A percentile compares a stretch with the other conserved stretches of the same genome.
Evolutionary conservation across 2,113 vertebrate genomes (phyloP).

Genomic region (Peucedramus taeniatus): DNA sequence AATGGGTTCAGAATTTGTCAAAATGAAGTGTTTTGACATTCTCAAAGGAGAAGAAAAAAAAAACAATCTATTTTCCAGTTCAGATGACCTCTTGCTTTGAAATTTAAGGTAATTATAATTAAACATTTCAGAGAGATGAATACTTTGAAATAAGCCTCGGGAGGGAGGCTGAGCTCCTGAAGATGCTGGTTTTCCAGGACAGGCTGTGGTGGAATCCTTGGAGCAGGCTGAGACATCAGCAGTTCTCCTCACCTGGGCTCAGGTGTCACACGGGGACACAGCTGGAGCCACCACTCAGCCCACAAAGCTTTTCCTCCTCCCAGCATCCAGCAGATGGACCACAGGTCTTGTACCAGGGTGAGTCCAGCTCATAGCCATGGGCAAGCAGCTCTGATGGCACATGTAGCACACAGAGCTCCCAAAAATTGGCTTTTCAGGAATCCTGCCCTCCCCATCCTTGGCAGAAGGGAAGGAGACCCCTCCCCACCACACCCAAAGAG

Average conservation of each 20-base stretch:
- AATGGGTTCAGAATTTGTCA: slow-evolving; percentile 12
- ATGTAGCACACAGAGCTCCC: neutral
- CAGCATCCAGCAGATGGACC: neutral
- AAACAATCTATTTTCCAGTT: slow-evolving; percentile 24
- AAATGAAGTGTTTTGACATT: slow-evolving; percentile 45
- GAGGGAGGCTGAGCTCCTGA: neutral
- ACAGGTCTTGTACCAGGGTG: accelerated
- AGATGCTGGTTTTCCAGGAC: neutral
- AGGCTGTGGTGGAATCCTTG: neutral
- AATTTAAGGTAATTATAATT: slow-evolving; percentile 36
- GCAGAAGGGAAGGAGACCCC: neutral
- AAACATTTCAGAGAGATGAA: slow-evolving; percentile 11
- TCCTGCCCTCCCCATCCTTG: neutral
- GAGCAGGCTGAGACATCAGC: neutral
- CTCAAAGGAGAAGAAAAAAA: neutral
- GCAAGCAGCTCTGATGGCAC: neutral
- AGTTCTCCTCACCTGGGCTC: neutral
- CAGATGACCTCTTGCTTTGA: slow-evolving; percentile 32
- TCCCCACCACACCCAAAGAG: neutral
- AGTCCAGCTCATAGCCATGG: neutral
- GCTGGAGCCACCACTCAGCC: neutral
- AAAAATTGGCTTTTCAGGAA: neutral
- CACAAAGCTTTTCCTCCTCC: neutral
- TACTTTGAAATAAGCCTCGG: neutral
- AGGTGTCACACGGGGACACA: neutral